Conservation (phyloP, 2,113 vertebrate genomes). For the cat (Felis catus) region DNA sequence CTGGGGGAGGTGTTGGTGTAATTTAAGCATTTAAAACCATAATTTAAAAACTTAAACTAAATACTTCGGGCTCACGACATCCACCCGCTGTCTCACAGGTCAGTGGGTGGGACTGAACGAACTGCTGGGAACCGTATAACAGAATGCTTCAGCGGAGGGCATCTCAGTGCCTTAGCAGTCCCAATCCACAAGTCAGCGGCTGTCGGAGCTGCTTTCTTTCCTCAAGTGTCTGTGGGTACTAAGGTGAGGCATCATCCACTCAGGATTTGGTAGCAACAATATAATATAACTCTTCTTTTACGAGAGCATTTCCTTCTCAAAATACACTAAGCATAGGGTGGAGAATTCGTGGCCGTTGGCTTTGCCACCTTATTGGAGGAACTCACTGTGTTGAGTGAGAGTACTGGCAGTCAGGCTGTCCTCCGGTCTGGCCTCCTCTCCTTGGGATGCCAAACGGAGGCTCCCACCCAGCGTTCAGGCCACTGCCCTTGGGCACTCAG, state of each 20-base stretch:
- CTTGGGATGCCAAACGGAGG: not conserved
- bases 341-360: too few relatives aligned
- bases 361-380: fast-evolving
- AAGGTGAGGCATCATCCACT: not conserved
- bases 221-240: not conserved
- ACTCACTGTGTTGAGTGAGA: not conserved
- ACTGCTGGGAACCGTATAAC: fast-evolving
- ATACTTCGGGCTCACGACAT: not conserved
- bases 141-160: fast-evolving
- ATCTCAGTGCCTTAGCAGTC: fast-evolving
- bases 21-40: not conserved
- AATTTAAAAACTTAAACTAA: not conserved
- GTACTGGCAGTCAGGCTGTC: fast-evolving
- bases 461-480: too few relatives aligned
- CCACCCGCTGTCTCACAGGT: not conserved
- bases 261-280: not conserved
- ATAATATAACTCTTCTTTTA: not conserved
- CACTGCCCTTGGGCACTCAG: fast-evolving
- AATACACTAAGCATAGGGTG: fast-evolving
- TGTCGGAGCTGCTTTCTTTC: not conserved
- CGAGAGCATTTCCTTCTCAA: not conserved
- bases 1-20: not conserved
- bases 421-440: not conserved
- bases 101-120: not conserved
- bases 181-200: not conserved